Base-by-base conservation (phyloP, 2,797 vertebrate species). In the Poliocrania exsul region DNA sequence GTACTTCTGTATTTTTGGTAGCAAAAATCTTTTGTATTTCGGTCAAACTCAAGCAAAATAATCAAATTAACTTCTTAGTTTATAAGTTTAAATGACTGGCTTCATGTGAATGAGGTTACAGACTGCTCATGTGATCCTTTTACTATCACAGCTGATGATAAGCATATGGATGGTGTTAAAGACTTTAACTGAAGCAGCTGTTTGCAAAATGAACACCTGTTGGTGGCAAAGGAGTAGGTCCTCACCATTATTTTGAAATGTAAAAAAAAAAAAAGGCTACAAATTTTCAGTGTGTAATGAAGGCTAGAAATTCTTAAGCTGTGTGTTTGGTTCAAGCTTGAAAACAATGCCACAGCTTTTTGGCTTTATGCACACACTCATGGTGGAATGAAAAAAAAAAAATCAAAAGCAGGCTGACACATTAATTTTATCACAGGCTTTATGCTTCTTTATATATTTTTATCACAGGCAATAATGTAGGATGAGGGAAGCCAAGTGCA, bases 181-280 rank as follows among this genome's bases (percentile, higher is more conserved):
- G 66, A 88, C 35, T 85, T 91, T 78, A 92, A 40, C 61, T 50
- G 62, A 42, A 93, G 62, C 80, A 96, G 86, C 78, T 93, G 80
- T 84, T 95, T 86, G 56, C 60, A 94, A 91, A 95, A 78, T 57
- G 11, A 83, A 61, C 80, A 83, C 73, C 86, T 95, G 65, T 65
- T 83, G 58, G 42, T 61, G 28, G 72, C 50, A 95, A 94, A 91
- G 84, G 49, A 46, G 57, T 70, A 64, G 53, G 51, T 56, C 77
- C 33, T 80, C 78, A 92, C 51, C 31, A 26, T 80, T 74, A 53
- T 72, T 95, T 78, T 64, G 49, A 88, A 91, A 88, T 11, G 5
- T 28, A 53, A 71, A 85, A 21, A 53, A 85, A 21, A 53, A 31
- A 82, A 3, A 2, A 13, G 21, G 49, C 29, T 74, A 67, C 56